These are phyloP conservation scores for Kryptolebias marmoratus DNA, from an alignment of 2,113 vertebrate genomes.

Conservation along the genomic window DNA sequence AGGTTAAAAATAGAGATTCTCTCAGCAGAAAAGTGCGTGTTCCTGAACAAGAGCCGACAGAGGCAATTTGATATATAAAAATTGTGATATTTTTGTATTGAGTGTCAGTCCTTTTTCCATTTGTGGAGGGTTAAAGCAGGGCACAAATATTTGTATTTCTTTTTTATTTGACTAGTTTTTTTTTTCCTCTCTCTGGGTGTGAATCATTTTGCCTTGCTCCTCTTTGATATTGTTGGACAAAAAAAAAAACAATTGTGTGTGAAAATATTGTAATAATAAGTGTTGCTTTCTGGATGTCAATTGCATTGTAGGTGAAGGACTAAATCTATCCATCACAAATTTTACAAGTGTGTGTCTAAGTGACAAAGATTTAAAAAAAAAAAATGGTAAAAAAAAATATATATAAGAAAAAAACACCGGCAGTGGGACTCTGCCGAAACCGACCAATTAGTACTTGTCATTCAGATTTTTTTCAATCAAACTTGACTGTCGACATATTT, in stretches of 20 bases:
- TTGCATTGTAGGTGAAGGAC: conserved; percentile 85
- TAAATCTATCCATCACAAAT: conserved; percentile 81
- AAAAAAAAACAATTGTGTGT: conserved; percentile 68
- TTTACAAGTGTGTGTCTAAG: conserved; percentile 62
- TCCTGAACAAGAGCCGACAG: conserved; percentile 83
- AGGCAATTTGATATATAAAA: conserved; percentile 88
- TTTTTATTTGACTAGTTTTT: conserved; percentile 22
- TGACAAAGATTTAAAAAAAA: conserved; percentile 48
- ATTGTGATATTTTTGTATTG: conserved; percentile 97
- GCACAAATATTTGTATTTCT: conserved; percentile 81
- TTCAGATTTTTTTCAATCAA: conserved; percentile 78
- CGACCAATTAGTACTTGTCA: conserved; percentile 73
- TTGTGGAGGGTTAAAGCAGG: conserved; percentile 83
- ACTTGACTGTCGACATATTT: conserved; percentile 79
- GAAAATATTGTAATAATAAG: conserved; percentile 81
- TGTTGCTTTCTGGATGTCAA: conserved; percentile 86
- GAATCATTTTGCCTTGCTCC: conserved; percentile 83
- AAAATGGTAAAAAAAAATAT: conserved; percentile 12
- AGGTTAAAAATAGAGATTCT: conserved; percentile 68
- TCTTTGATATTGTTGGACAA: conserved; percentile 83
- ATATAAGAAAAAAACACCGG: conserved; percentile 41
- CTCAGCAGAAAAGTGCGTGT: conserved; percentile 70
- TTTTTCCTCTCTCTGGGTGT: conserved; percentile 73
- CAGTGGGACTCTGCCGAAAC: conserved; percentile 62
- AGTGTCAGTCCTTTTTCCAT: conserved; percentile 87